A percentile compares a stretch with the other conserved stretches of the same genome.
Evolutionary conservation across 1,140 invertebrate genomes (phyloP).

Genomic region (Dreissena rostriformis): DNA sequence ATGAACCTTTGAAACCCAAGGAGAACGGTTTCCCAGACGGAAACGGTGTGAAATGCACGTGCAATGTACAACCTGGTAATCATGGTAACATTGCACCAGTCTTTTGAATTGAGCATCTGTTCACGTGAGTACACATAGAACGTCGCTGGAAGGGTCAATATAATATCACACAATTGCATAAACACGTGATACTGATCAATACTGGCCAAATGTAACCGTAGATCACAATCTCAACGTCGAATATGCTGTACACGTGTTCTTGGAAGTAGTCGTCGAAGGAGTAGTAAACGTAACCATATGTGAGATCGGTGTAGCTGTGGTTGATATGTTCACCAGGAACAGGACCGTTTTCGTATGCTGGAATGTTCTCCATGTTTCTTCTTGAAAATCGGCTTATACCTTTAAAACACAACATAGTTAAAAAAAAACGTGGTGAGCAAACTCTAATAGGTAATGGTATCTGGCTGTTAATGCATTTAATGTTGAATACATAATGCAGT

Average conservation of each 20-base stretch:
- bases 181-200: conserved; percentile 5
- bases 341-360: too few species aligned
- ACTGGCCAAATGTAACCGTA: conserved; percentile 46
- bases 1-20: conserved; percentile 28
- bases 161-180: conserved; percentile 17
- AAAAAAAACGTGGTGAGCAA: too few species aligned
- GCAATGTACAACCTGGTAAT: conserved; percentile 41
- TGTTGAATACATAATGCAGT: too few species aligned
- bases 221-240: conserved; percentile 25
- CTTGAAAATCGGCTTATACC: too few species aligned
- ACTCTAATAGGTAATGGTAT: too few species aligned
- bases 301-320: neutral
- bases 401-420: too few species aligned
- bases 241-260: conserved; percentile 32
- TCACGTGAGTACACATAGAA: conserved; percentile 32
- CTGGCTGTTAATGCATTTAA: too few species aligned
- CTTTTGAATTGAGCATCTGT: conserved; percentile 17
- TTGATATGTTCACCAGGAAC: neutral
- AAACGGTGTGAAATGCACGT: conserved; percentile 50
- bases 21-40: conserved; percentile 34
- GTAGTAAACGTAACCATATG: neutral
- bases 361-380: too few species aligned
- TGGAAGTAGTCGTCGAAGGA: neutral
- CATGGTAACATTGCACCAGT: conserved; percentile 41
- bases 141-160: conserved; percentile 32